Base-by-base conservation (phyloP, 2,888 invertebrate genomes). In the Scaptomyza polygonia region DNA sequence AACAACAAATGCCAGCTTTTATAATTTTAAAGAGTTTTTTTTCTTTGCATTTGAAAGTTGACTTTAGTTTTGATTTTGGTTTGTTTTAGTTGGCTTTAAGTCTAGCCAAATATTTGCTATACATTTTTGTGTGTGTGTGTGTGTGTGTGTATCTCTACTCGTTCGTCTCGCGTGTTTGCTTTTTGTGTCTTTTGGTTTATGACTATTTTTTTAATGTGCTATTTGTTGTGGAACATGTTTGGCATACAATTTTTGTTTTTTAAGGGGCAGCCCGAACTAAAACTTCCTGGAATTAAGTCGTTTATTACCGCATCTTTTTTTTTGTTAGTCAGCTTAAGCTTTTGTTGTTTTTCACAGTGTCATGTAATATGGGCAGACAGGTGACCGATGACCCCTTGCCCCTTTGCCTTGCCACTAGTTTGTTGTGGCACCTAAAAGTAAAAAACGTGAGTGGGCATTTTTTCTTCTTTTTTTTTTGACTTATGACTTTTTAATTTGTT, bases 101-200 rank as follows among this genome's bases (percentile, higher is more conserved):
- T 66, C 44, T 69, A 59, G 56, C 58, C 86, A 87, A 81, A 81
- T 81, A 87, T 81, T 81, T 81, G 78, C 48, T 59, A 72, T 68
- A 70, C 68, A 70, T 70, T 77, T 68, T 56, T 63, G 42, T 25
- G 21, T 21, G 21, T 63, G 42, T 25, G 21, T 21, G 21, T n/a
- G n/a, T 21, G 21, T 21, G 21, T 3, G 21, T 21, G 21, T 21
- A 3, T 65, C 32, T 47, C 32, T 27, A 54, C 32, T 42, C 42
- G 27, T 64, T 48, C 36, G 34, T 61, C 59, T 59, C 56, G 74
- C 55, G 67, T 66, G 47, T 47, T 34, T 48, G n/a, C 9, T n/a
- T 48, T 48, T 49, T 4, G 34, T 49, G 59, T 61, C 54, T 55
- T 53, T 64, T 58, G 56, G 53, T 58, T 55, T 68, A 48, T 39